Base-by-base conservation (phyloP, 2,888 invertebrate genomes). In the Leptopterna dolabrata region DNA sequence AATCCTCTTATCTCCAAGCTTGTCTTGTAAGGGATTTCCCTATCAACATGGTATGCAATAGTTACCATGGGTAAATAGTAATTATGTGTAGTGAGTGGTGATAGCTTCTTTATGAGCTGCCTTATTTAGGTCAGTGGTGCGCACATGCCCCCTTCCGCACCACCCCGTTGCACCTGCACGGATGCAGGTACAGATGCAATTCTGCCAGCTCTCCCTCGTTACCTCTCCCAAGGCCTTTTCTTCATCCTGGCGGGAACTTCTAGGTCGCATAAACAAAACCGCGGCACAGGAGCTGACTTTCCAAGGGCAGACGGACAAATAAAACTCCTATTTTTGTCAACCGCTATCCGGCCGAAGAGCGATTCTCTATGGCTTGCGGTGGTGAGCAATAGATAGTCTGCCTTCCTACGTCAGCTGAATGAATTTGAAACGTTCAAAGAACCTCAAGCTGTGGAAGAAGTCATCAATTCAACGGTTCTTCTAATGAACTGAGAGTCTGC, bases 121-220 rank as follows among this genome's bases (percentile, higher is more conserved):
- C 2, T n/a, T 55, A 63, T 63, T 63, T 63, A 63, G 63, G 63
- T 63, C 63, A 63, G 63, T 63, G 63, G 63, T 63, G 63, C 63
- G 19, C n/a, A n/a, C n/a, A 51, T 1, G 0, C 4, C 51, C 51
- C 63, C 24, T 9, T 7, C 63, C 27, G 24, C 63, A 24, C 24
- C 11, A 0, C 63, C 4, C 19, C 24, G 24, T 24, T 63, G 24
- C 63, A 63, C 63, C 63, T 63, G 63, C 63, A 63, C 27, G 9
- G 19, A 63, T 63, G 63, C 63, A 63, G 63, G 63, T 63, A 63
- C 63, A 63, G 63, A 63, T 63, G 63, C 63, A 24, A 63, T 63
- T 19, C 27, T 9, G 24, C 63, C 9, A 63, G 63, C 24, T 27
- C 27, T 24, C 51, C n/a, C 9, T n/a, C n/a, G n/a, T n/a, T n/a